Conservation (phyloP, 1,140 invertebrate genomes). For the Atopsyche davidsoni region DNA sequence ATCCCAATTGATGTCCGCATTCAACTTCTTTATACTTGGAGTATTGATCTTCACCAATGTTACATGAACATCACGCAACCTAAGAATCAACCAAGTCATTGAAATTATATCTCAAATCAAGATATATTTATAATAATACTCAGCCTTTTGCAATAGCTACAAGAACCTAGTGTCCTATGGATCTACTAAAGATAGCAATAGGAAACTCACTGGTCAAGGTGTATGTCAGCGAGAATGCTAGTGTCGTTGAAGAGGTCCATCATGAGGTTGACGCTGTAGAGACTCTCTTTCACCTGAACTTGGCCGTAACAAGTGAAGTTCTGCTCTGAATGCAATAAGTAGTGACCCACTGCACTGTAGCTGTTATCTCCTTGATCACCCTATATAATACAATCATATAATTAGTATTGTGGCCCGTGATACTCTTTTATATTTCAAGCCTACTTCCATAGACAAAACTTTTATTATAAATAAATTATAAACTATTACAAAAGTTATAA, state of each 20-base stretch:
- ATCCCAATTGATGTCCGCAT: constrained; percentile 72
- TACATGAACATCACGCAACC: constrained; percentile 66
- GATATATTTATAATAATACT: constrained; percentile 11
- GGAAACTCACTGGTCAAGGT: constrained; percentile 64
- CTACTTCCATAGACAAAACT: no score
- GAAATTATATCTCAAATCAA: no score
- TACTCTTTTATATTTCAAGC: no score
- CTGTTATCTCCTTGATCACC: constrained; percentile 56
- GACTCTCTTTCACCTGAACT: constrained; percentile 56
- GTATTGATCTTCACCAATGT: constrained; percentile 53
- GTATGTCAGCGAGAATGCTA: constrained; percentile 52
- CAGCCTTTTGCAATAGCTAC: no score
- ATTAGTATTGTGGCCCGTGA: no score
- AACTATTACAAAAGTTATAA: constrained; percentile 7
- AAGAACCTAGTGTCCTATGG: no score
- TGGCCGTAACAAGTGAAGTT: constrained; percentile 57
- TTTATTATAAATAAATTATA: neutral
- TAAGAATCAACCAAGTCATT: no score
- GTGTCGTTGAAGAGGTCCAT: constrained; percentile 48
- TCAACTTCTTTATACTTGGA: constrained; percentile 53
- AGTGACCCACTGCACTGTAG: constrained; percentile 56
- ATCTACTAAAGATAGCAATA: neutral
- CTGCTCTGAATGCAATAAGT: constrained; percentile 49
- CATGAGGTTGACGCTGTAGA: constrained; percentile 52
- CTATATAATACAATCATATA: constrained; percentile 35